Evolutionary conservation across 2,888 invertebrate genomes (phyloP), one percentile per base, ranked within the genome.

Genomic region (Leptopterna dolabrata): DNA sequence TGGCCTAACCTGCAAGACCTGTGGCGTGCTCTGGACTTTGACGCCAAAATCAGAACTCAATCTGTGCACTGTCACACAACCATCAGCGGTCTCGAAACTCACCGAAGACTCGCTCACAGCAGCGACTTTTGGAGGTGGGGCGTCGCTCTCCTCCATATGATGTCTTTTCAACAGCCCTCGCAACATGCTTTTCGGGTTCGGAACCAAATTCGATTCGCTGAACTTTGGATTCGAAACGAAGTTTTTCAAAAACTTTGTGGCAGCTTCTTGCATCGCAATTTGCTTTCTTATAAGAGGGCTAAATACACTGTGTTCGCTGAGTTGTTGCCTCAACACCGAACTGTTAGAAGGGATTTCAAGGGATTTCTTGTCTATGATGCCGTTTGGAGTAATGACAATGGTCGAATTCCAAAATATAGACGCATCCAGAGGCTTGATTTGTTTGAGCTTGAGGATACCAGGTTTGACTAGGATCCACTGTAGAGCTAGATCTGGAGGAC

Each of bases 401-500:
- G 6, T 6, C 9, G 63, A 19, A 45, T 83, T 43, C 30, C 36
- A 27, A 19, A 85, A 76, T 13, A 85, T 76, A n/a, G 36, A 11
- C 16, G 45, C 30, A 24, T 85, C 47, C 4, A 85, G 14, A 14
- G 47, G 73, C 19, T 45, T n/a, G 36, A 45, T 13, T 30, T 51
- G 45, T 51, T 85, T 85, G 3, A 73, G 19, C 45, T 85, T 85
- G 51, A 85, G 85, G 7, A 85, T 36, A n/a, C 45, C 73, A 7
- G 47, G 73, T 45, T 41, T 85, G 36, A 76, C 85, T 29, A 85
- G 47, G 47, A 85, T 85, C 85, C 85, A 85, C 27, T 73, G 85
- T 1, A 85, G 85, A 7, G 19, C 43, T 29, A 85, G 24, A 16
- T 43, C 51, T n/a, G 85, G 73, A 9, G 85, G 85, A 36, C 76